A percentile compares a stretch with the other conserved stretches of the same genome.
Conservation (phyloP, 2,113 vertebrate genomes). For the Pangasianodon hypophthalmus region DNA sequence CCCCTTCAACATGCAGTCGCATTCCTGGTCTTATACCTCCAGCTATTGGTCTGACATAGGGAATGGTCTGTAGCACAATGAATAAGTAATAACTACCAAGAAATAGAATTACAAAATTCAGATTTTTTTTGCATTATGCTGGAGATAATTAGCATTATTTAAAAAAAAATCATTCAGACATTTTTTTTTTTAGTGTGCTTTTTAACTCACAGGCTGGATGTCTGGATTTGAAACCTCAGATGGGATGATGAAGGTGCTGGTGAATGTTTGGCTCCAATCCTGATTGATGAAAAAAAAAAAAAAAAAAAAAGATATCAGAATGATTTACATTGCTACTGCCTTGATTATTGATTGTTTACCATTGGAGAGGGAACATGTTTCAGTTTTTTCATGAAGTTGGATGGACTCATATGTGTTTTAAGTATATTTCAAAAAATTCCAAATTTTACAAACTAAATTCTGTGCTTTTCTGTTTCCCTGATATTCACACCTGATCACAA, state of each 20-base stretch:
- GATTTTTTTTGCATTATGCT: background rate
- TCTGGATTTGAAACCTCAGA: background rate
- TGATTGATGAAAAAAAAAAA: no score
- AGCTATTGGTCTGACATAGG: background rate
- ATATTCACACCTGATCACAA: background rate
- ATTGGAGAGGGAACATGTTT: no score
- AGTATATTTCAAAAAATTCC: no score
- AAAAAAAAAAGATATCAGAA: no score
- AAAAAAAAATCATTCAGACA: no score
- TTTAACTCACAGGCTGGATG: background rate
- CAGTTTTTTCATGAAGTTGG: no score
- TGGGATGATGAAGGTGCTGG: background rate
- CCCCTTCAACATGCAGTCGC: constrained; percentile 6
- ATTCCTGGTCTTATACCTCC: constrained; percentile 19
- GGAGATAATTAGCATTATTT: background rate
- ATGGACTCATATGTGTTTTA: no score
- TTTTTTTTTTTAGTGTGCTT: background rate
- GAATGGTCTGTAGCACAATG: background rate
- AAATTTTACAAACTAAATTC: no score
- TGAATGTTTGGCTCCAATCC: no score
- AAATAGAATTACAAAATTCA: background rate
- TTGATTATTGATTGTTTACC: no score
- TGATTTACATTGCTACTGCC: no score
- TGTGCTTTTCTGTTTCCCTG: no score
- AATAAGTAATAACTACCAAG: background rate